A percentile compares a stretch with the other conserved stretches of the same genome.
phyloP scores from a whole-genome alignment of 1,140 invertebrate species.

The Panagrolaimus sp. region DNA sequence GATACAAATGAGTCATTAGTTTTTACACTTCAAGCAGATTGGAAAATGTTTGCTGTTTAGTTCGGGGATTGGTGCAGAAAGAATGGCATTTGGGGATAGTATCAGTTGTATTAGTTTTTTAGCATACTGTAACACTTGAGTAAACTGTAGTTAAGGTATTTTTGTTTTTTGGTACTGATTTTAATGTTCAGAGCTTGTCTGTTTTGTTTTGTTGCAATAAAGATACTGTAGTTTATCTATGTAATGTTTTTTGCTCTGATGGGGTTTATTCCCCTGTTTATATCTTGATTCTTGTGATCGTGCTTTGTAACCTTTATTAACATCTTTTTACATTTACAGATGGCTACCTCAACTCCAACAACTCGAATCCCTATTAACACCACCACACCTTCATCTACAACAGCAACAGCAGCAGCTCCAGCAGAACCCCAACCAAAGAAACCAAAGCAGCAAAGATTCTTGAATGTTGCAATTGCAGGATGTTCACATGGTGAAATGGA shows the following conservation, averaged over 20 bases:
- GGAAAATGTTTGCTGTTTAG: background rate
- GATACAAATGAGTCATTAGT: background rate
- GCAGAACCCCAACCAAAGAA: background rate
- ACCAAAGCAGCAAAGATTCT: background rate
- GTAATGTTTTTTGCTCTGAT: too few species aligned
- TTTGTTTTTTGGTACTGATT: too few species aligned
- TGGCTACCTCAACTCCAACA: background rate
- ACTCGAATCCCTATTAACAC: background rate
- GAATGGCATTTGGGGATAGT: too few species aligned
- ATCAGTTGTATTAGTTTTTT: too few species aligned
- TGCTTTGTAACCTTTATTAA: background rate
- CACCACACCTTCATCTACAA: too few species aligned
- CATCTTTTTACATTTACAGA: background rate
- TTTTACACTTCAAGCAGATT: background rate
- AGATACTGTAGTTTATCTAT: too few species aligned
- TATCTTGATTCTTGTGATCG: background rate
- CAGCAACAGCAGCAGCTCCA: background rate
- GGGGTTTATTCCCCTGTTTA: background rate
- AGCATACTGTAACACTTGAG: too few species aligned
- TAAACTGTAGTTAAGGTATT: too few species aligned
- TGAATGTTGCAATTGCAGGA: slow-evolving; percentile 77
- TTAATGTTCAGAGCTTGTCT: too few species aligned
- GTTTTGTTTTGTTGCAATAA: too few species aligned
- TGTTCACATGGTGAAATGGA: slow-evolving; percentile 96
- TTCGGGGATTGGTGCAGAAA: too few species aligned